Conservation (phyloP, 1,140 invertebrate species). For the Cepaea nemoralis region DNA sequence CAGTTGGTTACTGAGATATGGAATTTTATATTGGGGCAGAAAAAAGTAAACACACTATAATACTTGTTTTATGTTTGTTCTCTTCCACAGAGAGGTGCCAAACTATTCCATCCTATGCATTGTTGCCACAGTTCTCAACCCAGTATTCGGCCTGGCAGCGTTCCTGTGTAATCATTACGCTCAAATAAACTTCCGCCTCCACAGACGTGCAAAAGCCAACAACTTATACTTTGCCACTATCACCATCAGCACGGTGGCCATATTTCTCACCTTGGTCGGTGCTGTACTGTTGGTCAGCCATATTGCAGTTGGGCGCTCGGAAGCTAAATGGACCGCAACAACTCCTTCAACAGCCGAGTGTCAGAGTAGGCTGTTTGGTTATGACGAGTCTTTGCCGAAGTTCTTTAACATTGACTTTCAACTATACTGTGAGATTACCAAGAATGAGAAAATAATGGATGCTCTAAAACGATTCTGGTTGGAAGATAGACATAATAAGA, state of each 20-base stretch:
- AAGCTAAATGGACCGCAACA: no score
- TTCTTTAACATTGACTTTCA: slow-evolving; percentile 9
- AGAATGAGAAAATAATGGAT: slow-evolving; percentile 5
- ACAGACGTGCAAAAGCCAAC: not conserved
- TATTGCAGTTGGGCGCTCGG: not conserved
- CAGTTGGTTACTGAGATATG: no score
- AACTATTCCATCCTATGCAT: slow-evolving; percentile 20
- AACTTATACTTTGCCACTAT: slow-evolving; percentile 21
- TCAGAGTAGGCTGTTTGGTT: not conserved
- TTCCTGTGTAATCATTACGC: slow-evolving; percentile 14
- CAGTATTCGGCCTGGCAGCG: not conserved
- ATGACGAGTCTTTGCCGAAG: slow-evolving; percentile 1
- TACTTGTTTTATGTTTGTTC: not conserved
- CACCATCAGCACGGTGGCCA: slow-evolving; percentile 10
- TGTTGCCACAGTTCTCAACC: slow-evolving; percentile 16
- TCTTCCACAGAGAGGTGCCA: slow-evolving; percentile 10
- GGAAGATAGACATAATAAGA: not conserved
- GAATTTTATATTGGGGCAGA: no score
- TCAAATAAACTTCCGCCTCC: not conserved
- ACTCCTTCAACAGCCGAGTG: not conserved
- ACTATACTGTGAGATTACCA: not conserved
- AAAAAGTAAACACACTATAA: no score
- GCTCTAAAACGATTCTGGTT: slow-evolving; percentile 10
- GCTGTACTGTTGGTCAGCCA: not conserved
- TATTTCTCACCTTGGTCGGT: slow-evolving; percentile 10